phyloP scores from a whole-genome alignment of 2,888 invertebrate genomes.

The Acronicta leporina region DNA sequence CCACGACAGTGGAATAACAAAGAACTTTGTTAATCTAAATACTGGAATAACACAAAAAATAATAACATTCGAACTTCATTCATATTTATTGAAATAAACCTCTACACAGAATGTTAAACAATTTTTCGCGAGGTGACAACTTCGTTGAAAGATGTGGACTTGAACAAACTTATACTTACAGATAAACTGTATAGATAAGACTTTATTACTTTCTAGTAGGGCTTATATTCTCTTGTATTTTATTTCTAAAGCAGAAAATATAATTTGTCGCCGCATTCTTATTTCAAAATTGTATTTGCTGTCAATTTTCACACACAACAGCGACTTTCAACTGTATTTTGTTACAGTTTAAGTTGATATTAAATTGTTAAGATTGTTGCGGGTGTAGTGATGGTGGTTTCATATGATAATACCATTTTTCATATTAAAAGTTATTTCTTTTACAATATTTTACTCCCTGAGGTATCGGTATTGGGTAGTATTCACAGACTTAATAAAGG shows the following conservation, averaged over 20 bases:
- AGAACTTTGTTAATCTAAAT: conserved; percentile 81
- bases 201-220: neutral
- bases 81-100: conserved; percentile 73
- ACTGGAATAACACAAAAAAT: conserved; percentile 59
- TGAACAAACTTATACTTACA: conserved; percentile 26
- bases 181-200: neutral
- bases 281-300: conserved; percentile 52
- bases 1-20: conserved; percentile 51
- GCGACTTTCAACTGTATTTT: conserved; percentile 28
- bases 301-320: conserved; percentile 18
- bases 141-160: conserved; percentile 61
- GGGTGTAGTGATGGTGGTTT: conserved; percentile 47
- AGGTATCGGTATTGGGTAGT: conserved; percentile 59
- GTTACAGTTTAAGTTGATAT: neutral
- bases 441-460: conserved; percentile 62
- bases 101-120: conserved; percentile 67
- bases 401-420: conserved; percentile 87
- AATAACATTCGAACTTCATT: conserved; percentile 66
- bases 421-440: conserved; percentile 85
- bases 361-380: conserved; percentile 30
- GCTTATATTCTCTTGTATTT: conserved; percentile 6
- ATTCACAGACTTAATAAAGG: conserved; percentile 55
- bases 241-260: conserved; percentile 6
- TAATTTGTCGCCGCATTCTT: conserved; percentile 53
- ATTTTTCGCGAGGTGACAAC: conserved; percentile 68